Evolutionary conservation across 2,888 invertebrate species (phyloP).

Genomic region (Sarcophaga carnaria): DNA sequence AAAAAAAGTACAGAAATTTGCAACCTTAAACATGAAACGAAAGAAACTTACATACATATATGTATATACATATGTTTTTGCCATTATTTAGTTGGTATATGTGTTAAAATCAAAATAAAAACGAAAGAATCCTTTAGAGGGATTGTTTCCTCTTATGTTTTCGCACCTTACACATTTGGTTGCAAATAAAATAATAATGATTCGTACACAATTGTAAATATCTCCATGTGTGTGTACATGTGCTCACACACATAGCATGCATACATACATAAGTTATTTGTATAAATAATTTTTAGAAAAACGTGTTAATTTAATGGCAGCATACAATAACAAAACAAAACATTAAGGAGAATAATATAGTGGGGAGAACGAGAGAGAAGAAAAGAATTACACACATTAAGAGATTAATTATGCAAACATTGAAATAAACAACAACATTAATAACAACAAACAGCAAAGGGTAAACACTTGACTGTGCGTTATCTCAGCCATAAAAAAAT

Average conservation of each 20-base stretch:
- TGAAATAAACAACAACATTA: not conserved
- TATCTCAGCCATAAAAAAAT: not conserved
- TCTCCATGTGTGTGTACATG: too few relatives aligned
- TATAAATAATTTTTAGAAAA: not conserved
- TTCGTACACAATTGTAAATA: too few relatives aligned
- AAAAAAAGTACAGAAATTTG: not conserved
- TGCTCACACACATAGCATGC: conserved; percentile 10
- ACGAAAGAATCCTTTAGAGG: not conserved
- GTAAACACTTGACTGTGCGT: not conserved
- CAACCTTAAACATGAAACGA: conserved; percentile 12
- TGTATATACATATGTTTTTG: not conserved
- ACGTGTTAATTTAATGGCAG: conserved; percentile 22
- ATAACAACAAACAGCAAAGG: not conserved
- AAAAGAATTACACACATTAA: not conserved
- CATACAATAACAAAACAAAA: not conserved
- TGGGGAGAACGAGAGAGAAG: not conserved
- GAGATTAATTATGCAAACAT: not conserved
- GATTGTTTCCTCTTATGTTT: not conserved
- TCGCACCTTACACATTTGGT: not conserved
- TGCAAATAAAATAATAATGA: too few relatives aligned
- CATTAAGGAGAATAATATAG: not conserved
- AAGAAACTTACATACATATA: not conserved
- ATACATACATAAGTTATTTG: conserved; percentile 16
- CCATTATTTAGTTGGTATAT: not conserved
- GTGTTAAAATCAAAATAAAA: not conserved